A percentile compares a stretch with the other conserved stretches of the same genome.
phyloP scores from a whole-genome alignment of 2,797 vertebrate genomes.

The Myotis vivesi region DNA sequence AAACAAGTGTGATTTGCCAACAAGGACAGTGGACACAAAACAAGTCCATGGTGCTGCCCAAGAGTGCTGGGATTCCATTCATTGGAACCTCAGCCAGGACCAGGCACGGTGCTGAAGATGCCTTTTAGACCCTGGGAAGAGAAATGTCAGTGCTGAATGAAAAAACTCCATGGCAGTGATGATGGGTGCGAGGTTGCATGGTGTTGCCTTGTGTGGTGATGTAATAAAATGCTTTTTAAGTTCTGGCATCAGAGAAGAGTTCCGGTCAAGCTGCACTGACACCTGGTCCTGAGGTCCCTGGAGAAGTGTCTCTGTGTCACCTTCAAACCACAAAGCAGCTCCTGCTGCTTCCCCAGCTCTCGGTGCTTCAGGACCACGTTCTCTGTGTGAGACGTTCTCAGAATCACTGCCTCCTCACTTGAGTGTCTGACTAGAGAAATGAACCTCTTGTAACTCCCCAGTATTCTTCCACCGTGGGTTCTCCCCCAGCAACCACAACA shows the following conservation, averaged over 20 bases:
- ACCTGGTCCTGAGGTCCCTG: constrained; percentile 81
- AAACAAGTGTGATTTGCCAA: constrained; percentile 91
- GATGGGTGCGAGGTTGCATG: constrained; percentile 90
- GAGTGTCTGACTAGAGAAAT: constrained; percentile 79
- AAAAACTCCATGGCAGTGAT: constrained; percentile 90
- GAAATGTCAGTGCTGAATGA: constrained; percentile 92
- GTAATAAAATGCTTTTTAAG: constrained; percentile 80
- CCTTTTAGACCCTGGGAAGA: constrained; percentile 91
- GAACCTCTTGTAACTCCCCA: constrained; percentile 73
- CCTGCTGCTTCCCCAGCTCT: constrained; percentile 72
- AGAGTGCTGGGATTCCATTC: constrained; percentile 92
- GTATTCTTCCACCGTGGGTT: constrained; percentile 64
- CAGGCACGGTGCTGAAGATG: constrained; percentile 92
- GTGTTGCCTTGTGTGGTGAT: constrained; percentile 89
- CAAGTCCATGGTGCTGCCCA: constrained; percentile 92
- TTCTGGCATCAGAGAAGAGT: constrained; percentile 67
- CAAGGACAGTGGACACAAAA: constrained; percentile 91
- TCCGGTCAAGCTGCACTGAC: constrained; percentile 80
- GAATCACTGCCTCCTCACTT: constrained; percentile 85
- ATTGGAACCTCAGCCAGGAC: constrained; percentile 94
- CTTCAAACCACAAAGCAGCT: constrained; percentile 77
- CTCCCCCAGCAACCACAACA: background rate
- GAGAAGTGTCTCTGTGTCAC: constrained; percentile 71
- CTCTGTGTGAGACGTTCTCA: constrained; percentile 78
- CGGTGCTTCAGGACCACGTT: constrained; percentile 73